Conservation (phyloP, 2,888 invertebrate genomes). For the Hyalella azteca region DNA sequence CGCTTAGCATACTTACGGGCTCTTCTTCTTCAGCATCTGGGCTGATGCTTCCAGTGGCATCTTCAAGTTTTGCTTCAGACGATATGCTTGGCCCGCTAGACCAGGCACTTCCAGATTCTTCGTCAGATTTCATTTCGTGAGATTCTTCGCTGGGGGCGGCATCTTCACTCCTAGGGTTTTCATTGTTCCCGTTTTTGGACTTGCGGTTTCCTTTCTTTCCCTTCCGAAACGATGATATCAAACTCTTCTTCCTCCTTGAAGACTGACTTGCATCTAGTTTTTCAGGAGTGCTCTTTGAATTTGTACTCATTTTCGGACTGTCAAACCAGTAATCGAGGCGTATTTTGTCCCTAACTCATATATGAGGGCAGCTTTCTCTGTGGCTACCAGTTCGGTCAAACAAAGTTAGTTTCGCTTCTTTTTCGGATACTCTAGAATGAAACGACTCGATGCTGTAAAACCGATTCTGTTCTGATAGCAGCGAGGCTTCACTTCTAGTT, state of each 20-base stretch:
- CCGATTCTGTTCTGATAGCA: neutral
- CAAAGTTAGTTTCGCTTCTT: neutral
- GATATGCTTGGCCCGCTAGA: constrained; percentile 3
- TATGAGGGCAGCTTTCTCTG: constrained; percentile 13
- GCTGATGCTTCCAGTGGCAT: neutral
- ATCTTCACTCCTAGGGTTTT: neutral
- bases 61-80: constrained; percentile 15
- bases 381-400: neutral
- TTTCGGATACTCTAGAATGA: neutral
- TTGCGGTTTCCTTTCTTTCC: neutral
- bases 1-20: constrained; percentile 24
- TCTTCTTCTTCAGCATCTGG: neutral
- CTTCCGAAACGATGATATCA: constrained; percentile 24
- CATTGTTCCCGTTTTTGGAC: neutral
- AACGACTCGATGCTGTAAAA: constrained; percentile 14
- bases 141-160: neutral
- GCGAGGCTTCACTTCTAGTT: neutral
- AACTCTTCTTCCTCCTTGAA: constrained; percentile 16
- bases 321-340: neutral
- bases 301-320: neutral
- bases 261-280: constrained; percentile 8
- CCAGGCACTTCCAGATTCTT: neutral
- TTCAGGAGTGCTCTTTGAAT: constrained; percentile 4
- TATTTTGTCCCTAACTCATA: neutral
- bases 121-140: constrained; percentile 30